Base-by-base conservation (phyloP, 53 echinoderm and acorn worm species). In the Mesocentrotus franciscanus region DNA sequence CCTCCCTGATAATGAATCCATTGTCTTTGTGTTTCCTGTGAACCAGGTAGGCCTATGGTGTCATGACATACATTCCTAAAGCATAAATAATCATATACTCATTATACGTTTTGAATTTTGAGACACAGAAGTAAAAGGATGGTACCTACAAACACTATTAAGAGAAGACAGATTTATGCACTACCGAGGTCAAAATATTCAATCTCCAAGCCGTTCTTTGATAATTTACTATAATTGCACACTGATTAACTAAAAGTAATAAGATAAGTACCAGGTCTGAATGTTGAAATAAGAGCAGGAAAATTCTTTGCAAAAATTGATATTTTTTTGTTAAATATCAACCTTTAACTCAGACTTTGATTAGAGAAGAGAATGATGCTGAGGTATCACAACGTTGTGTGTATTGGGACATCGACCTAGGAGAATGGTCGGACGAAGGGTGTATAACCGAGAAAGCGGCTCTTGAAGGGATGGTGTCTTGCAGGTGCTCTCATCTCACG, bases 401-500 rank as follows among this genome's bases (percentile, higher is more conserved):
- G 26, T 87, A 87, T 58, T 87, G 91, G 62, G 36, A 91, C 35
- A 64, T 66, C 22, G 33, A 32, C 9, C 10, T 62, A 0, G 64
- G 33, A 20, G 12, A 20, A 59, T 91, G 91, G 91, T 91, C 64
- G 17, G 66, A 62, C 26, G 36, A 68, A 33, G 91, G 91, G 35
- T 91, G 91, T 34, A 62, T 0, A 68, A 66, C 91, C 3, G 64
- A 62, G 30, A 61, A 62, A 33, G 12, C 36, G 16, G 22, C 36
- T 4, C 66, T 57, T 22, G 22, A 30, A 64, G 35, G 64, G 5
- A 12, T 36, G 62, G 91, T 91, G 33, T 64, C 91, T 8, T 91
- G 91, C 66, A 22, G 91, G 60, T 91, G 91, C 36, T 66, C 32
- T 24, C 91, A 91, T 91, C 91, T 91, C 36, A 91, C 91, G 8